Evolutionary conservation across 1,140 invertebrate species (phyloP), one percentile per base, ranked within the genome.

Genomic region (Rhyzopertha dominica): DNA sequence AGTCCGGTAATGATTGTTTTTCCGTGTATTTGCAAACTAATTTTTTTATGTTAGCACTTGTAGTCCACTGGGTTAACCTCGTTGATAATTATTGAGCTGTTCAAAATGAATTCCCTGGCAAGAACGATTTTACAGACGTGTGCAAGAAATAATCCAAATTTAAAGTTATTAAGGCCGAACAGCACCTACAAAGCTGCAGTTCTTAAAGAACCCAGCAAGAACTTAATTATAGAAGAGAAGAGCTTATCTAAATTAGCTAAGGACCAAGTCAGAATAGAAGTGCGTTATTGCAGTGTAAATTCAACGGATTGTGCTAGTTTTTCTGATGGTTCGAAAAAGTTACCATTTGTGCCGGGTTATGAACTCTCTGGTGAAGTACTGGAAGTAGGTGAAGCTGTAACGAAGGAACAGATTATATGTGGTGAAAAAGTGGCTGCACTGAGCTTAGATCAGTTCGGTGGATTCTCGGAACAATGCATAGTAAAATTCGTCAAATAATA

Each of bases 271-370:
- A 54, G 73, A 19, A 64, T 79, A 20, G 59, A 66, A 46, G 70
- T 76, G 8, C 61, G 71, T 51, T 70, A 69, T 28, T 74, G 72
- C 54, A 76, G 75, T 31, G 66, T 79, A n/a, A 78, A 79, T 61
- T 71, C 71, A 23, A 65, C 70, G 24, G 77, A 78, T 63, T 56
- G 72, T 30, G 51, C 67, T 38, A 68, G 67, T 36, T 69, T 64
- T 54, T 47, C 54, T 42, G 69, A 71, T 20, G 66, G 63, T 25
- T 63, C 66, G 45, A 66, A 68, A 4, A 54, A 58, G 14, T 49
- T 70, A 32, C 74, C 74, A 9, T 74, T 73, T 61, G 58, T 71
- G 10, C 74, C 74, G 23, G 74, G 75, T 18, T 77, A 72, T 67
- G 74, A 77, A 56, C 56, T 76, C 23, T 66, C 67, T 45, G 71